Evolutionary conservation across 1,140 invertebrate species (phyloP), one percentile per base, ranked within the genome.

Genomic region (Armadillidium nasatum): DNA sequence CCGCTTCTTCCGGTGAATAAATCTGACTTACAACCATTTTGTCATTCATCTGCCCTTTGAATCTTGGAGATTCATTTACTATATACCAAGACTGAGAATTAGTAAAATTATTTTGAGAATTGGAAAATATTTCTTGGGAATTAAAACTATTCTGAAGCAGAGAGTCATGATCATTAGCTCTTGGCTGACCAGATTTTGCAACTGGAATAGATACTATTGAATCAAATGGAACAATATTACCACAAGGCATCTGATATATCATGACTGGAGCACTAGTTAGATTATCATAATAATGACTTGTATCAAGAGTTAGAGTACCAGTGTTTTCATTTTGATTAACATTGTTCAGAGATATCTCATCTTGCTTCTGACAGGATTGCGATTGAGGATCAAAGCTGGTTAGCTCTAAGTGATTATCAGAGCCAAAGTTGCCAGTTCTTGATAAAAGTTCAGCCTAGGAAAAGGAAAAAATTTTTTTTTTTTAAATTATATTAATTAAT

Each of bases 191-290:
- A 60, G 50, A 19, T 60, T 60, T 60, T 15, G 50, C 50, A 60
- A 60, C 19, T 60, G 50, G 50, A 13, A 60, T 19, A 13, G 50
- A 60, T 15, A 60, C 50, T 60, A 60, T 15, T 60, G 50, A 60
- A 13, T 60, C 50, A 60, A 60, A 60, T 4, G 50, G 50, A 60
- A 60, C 50, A 60, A 60, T 60, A 60, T 60, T 60, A 19, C 50
- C 50, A 60, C 11, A 60, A 60, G 50, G 50, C 50, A 60, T 60
- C 7, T 60, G 50, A 60, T 60, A 60, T 3, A 60, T 19, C 50
- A 60, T 60, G 19, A 60, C 19, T 4, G 50, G 19, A 4, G 50
- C 50, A 60, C 19, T 60, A 60, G 11, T 60, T 19, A 60, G 19
- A 60, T 19, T 19, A 60, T 60, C 50, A 60, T 60, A 60, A 19